Evolutionary conservation across 2,888 invertebrate genomes (phyloP), one percentile per base, ranked within the genome.

Genomic region (Ophraella communa): DNA sequence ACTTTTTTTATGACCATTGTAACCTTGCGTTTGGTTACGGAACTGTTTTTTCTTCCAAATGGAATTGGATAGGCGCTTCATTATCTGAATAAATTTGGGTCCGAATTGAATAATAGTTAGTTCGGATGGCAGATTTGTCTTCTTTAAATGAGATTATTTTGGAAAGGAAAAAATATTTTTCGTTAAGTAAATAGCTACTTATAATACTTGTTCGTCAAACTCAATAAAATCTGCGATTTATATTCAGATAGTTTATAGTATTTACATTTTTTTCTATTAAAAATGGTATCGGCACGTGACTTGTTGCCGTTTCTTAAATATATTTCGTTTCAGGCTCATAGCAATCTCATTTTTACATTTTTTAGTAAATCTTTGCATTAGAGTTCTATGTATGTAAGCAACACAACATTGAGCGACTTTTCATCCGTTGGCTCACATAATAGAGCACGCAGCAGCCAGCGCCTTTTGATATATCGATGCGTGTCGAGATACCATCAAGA

Each of bases 401-500:
- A 24, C 49, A 51, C 52, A 60, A 23, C 59, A 33, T 51, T 51
- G 17, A 51, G 30, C 58, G 63, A 62, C 65, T 65, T 65, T 65
- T 61, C 65, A 65, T 65, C 58, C 62, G 39, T 24, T 30, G 24
- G 52, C 23, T 56, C 21, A 42, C 35, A 65, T 62, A 65, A 61
- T 56, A 52, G 53, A 64, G 44, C 62, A 62, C 52, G 61, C 39
- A 60, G 57, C 62, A 64, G 35, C 60, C 55, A 51, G 55, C 66
- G 55, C 66, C 55, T 56, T 66, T 62, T 65, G 69, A 69, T 66
- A 65, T 69, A 69, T 69, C 51, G 66, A 66, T 61, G 64, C 63
- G 62, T 66, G 66, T 65, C 68, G 67, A 67, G 68, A 71, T 71
- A 68, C 65, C 56, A 65, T 64, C 62, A 62, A 62, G 66, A 72